Base-by-base conservation (phyloP, 2,113 vertebrate species). In the Silurus asotus region DNA sequence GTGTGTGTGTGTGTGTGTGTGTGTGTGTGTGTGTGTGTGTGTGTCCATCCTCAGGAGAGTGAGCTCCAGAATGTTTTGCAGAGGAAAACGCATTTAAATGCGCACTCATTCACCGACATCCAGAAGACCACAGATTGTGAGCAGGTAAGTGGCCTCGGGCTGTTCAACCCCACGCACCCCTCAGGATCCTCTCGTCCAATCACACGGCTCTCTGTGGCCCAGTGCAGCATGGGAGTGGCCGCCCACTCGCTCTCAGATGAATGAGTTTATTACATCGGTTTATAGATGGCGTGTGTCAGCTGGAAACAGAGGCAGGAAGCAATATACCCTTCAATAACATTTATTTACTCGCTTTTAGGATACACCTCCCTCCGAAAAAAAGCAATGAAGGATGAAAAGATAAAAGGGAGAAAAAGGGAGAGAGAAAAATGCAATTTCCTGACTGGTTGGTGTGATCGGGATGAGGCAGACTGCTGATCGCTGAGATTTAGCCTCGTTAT, bases 1-100 rank as follows among this genome's bases (percentile, higher is more conserved):
- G 20, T 67, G 65, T 67, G 64, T 67, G 13, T 88, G 0, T 58
- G 5, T 64, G 15, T 55, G 20, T 80, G 55, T 79, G 3, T 79
- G 23, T 87, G 19, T 78, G 75, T 88, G 74, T 88, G 55, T 87
- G 78, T 82, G 48, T 56, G 56, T 74, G 59, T 86, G 85, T 76
- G 56, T 78, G 80, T 87, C 58, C 53, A 0, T 25, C 70, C 14
- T 17, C 81, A 99, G 97, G 96, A 96, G 91, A 91, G 96, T 95
- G 96, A 95, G 91, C 94, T 95, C 91, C 95, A 96, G 91, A 94
- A 96, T 93, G 96, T 94, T 67, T 90, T 92, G 84, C 94, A 93
- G 83, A 94, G 94, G 88, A 93, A 94, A 88, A 92, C 86, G 58
- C 90, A 91, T 89, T 91, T 96, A 93, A 97, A 93, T 90, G 91